phyloP scores from a whole-genome alignment of 2,113 vertebrate genomes.

The Cephalopholis sonnerati region DNA sequence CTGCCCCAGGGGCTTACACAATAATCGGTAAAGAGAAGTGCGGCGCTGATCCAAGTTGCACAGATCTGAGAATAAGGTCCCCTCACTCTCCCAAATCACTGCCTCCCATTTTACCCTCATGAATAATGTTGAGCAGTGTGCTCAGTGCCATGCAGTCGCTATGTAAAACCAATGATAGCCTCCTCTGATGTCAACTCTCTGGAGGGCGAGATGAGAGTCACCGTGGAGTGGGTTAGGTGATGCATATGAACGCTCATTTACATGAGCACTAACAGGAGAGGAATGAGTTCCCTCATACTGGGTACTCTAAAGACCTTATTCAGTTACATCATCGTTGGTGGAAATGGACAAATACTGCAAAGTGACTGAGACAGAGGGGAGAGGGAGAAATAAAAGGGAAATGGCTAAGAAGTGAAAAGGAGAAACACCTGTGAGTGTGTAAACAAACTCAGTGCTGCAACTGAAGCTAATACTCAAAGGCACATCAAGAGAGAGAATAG shows the following conservation, averaged over 20 bases:
- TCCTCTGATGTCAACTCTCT: slow-evolving; percentile 81
- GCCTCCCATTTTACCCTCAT: slow-evolving; percentile 86
- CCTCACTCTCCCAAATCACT: slow-evolving; percentile 69
- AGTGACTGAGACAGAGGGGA: slow-evolving; percentile 30
- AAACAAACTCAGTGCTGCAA: slow-evolving; percentile 49
- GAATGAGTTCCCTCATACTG: slow-evolving; percentile 56
- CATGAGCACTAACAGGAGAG: slow-evolving; percentile 62
- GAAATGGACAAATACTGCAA: slow-evolving; percentile 60
- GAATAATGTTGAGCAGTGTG: slow-evolving; percentile 84
- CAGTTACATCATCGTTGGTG: slow-evolving; percentile 67
- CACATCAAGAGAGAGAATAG: slow-evolving; percentile 27
- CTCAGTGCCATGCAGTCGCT: slow-evolving; percentile 63
- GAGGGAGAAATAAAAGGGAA: slow-evolving; percentile 7
- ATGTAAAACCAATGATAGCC: slow-evolving; percentile 82
- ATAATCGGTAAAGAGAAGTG: slow-evolving; percentile 61
- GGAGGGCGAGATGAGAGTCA: slow-evolving; percentile 66
- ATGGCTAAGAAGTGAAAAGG: not conserved
- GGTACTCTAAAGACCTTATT: slow-evolving; percentile 72
- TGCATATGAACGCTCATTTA: slow-evolving; percentile 83
- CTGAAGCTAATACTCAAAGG: slow-evolving; percentile 39
- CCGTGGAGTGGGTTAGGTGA: slow-evolving; percentile 76
- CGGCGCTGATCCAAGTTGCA: slow-evolving; percentile 39
- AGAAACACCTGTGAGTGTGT: slow-evolving; percentile 36
- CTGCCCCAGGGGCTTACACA: slow-evolving; percentile 80
- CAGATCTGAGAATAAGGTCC: slow-evolving; percentile 63